These are phyloP conservation scores for Neocrepidodera transversa DNA, from an alignment of 2,888 invertebrate genomes.

Conservation along the genomic window DNA sequence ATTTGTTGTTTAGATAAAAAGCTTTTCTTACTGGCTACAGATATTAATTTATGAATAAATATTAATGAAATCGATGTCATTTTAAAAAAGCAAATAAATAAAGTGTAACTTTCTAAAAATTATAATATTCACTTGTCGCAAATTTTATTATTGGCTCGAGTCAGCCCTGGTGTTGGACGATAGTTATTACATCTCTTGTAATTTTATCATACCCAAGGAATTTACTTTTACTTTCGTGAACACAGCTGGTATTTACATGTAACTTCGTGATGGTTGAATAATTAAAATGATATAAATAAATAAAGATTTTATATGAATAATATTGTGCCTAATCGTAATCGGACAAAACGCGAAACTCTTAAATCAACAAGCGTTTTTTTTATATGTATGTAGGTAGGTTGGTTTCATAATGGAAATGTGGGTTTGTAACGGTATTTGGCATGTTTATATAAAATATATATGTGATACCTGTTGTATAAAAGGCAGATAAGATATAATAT, in stretches of 20 bases:
- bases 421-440: conserved; percentile 13
- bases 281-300: conserved; percentile 11
- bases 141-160: too few species aligned
- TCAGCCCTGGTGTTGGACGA: too few species aligned
- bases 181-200: conserved; percentile 2
- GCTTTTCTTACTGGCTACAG: too few species aligned
- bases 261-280: conserved; percentile 17
- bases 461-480: neutral
- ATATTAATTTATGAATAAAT: too few species aligned
- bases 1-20: too few species aligned
- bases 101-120: too few species aligned
- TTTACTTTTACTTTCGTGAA: conserved; percentile 26
- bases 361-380: neutral
- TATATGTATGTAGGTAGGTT: conserved; percentile 4
- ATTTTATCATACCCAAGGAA: conserved; percentile 8
- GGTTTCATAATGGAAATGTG: conserved; percentile 14
- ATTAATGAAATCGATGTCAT: too few species aligned
- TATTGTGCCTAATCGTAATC: neutral
- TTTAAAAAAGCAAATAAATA: too few species aligned
- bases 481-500: neutral
- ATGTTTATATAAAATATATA: conserved; percentile 2
- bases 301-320: neutral
- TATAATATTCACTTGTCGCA: too few species aligned
- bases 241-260: conserved; percentile 9
- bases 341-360: neutral